Conservation (phyloP, 2,888 invertebrate species). For the Silvanus unidentatus region DNA sequence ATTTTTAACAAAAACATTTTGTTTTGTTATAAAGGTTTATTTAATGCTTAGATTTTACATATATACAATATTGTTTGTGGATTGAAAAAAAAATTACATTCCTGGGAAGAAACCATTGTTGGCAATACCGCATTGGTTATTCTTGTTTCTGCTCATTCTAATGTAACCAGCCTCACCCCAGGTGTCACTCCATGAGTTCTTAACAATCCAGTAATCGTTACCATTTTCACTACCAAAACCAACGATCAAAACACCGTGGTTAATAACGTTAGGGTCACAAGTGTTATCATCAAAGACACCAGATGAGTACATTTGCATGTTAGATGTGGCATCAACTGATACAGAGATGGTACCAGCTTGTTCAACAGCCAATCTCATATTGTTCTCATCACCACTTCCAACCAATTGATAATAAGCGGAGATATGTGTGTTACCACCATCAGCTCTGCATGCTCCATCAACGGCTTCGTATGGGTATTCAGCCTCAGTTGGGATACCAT, state of each 20-base stretch:
- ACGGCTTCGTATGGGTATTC: constrained; percentile 64
- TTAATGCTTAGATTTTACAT: too few relatives aligned
- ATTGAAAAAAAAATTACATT: too few relatives aligned
- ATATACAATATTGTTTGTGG: too few relatives aligned
- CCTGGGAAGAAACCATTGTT: constrained; percentile 71
- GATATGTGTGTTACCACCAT: neutral
- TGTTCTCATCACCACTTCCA: constrained; percentile 12
- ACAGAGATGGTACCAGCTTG: constrained; percentile 77
- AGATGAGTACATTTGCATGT: constrained; percentile 73
- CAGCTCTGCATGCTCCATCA: constrained; percentile 11
- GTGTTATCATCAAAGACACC: constrained; percentile 72
- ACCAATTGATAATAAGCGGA: constrained; percentile 2
- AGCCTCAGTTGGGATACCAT: constrained; percentile 76
- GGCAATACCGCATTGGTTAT: constrained; percentile 79
- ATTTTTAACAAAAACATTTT: too few relatives aligned
- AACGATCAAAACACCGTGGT: constrained; percentile 75
- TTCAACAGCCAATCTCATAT: constrained; percentile 50
- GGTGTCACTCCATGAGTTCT: constrained; percentile 56
- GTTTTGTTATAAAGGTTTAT: too few relatives aligned
- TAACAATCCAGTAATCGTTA: constrained; percentile 59
- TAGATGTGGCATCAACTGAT: constrained; percentile 69
- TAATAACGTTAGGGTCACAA: constrained; percentile 59
- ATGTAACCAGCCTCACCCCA: constrained; percentile 31
- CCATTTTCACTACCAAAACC: constrained; percentile 65
- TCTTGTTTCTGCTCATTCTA: constrained; percentile 21